Evolutionary conservation across 1,140 invertebrate species (phyloP), one percentile per base, ranked within the genome.

Genomic region (Meloidogyne chitwoodi): DNA sequence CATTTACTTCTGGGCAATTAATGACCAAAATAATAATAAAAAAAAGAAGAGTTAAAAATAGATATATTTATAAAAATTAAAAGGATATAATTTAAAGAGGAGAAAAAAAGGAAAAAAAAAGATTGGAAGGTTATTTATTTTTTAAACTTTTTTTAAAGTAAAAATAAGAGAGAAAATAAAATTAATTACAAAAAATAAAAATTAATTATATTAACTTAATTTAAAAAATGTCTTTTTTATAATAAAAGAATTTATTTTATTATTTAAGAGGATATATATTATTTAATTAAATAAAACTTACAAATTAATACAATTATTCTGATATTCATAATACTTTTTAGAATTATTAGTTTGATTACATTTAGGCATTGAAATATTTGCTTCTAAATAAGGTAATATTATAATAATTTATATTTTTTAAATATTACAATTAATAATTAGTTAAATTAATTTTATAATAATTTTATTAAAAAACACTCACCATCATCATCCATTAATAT

Each of bases 1-100:
- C n/a, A 56, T 56, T 56, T n/a, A 56, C 48, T 56, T 56, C n/a
- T 56, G 68, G 68, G 16, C 68, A 70, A 70, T 70, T 70, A 70
- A 70, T 70, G 26, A 27, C 34, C 12, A 31, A 70, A 61, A 61
- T 38, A 56, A 61, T 38, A 44, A 16, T 1, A 22, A 68, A 24
- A 26, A 34, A 26, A 4, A 27, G 11, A 34, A 27, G 16, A n/a
- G 3, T 6, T 8, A 38, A 38, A 38, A 38, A 8, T 8, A 38
- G 10, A 10, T 6, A 38, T 4, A 38, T 38, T n/a, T n/a, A n/a
- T n/a, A n/a, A n/a, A n/a, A n/a, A n/a, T n/a, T n/a, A n/a, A n/a
- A n/a, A n/a, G n/a, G n/a, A n/a, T n/a, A n/a, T n/a, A n/a, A n/a
- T n/a, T 19, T 14, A 48, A 16, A 19, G 1, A 8, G n/a, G 6